phyloP scores from a whole-genome alignment of 2,797 vertebrate genomes.

The Poliocrania exsul region DNA sequence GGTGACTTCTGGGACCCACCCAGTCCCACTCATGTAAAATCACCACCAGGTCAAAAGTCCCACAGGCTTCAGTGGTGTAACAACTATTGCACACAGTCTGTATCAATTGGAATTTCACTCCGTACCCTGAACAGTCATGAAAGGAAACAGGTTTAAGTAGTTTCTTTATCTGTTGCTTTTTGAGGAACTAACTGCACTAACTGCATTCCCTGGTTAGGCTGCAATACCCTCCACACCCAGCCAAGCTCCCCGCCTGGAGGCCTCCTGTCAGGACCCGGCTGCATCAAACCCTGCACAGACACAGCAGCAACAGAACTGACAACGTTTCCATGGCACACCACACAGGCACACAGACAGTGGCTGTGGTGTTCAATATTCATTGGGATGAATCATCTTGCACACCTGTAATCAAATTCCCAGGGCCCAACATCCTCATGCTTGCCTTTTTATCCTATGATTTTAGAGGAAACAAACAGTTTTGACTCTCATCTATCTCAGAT shows the following conservation, averaged over 20 bases:
- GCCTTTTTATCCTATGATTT: neutral
- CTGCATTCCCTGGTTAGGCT: neutral
- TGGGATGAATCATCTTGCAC: neutral
- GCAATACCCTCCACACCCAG: neutral
- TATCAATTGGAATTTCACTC: neutral
- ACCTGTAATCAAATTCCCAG: neutral
- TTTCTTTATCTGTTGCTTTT: neutral
- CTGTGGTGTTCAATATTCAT: neutral
- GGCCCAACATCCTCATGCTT: neutral
- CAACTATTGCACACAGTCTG: neutral
- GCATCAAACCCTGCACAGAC: neutral
- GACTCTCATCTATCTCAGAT: neutral
- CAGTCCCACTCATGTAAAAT: neutral
- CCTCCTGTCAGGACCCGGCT: neutral
- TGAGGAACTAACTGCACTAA: neutral
- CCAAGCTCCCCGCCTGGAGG: fast-evolving
- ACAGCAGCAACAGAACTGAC: neutral
- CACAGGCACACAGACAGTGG: fast-evolving
- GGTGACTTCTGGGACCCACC: neutral
- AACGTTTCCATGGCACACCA: neutral
- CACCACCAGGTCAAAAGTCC: neutral
- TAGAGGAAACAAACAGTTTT: neutral
- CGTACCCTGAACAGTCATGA: fast-evolving
- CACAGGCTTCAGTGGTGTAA: neutral
- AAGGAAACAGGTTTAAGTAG: neutral